Base-by-base conservation (phyloP, 2,888 invertebrate species). In the Cryptophagus acutangulus region DNA sequence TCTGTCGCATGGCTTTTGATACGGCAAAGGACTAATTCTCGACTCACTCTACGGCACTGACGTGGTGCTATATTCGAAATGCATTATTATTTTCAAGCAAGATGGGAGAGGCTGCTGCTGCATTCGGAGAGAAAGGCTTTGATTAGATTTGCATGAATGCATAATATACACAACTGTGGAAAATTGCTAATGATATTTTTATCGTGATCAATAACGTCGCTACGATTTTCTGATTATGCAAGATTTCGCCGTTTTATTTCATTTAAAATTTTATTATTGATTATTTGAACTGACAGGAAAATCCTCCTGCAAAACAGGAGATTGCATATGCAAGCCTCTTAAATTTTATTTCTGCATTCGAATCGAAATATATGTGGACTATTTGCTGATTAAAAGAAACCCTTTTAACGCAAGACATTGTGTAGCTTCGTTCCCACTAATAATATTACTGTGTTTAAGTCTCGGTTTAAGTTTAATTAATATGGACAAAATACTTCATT, bases 361-460 rank as follows among this genome's bases (percentile, higher is more conserved):
- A n/a, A n/a, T n/a, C n/a, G n/a, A n/a, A n/a, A n/a, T n/a, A n/a
- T n/a, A n/a, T n/a, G n/a, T n/a, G n/a, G n/a, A n/a, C n/a, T n/a
- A n/a, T n/a, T 29, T 13, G 14, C 16, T 18, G 14, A 24, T 38
- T 33, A 18, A 29, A 8, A 26, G 29, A 30, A 37, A 37, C 18
- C 37, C 37, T 13, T 38, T 16, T 18, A 20, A n/a, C 8, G 31
- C 13, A 31, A 15, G 18, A 37, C 17, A 9, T 40, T 43, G 33
- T 43, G 18, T 16, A 39, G 43, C 36, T 36, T 40, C 36, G 36
- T 40, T 43, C 40, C 20, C 17, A 43, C 39, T 39, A 40, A 43
- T 40, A 39, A 31, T 26, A 39, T 36, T 39, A 43, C 34, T 36
- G 36, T n/a, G n/a, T n/a, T n/a, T n/a, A n/a, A n/a, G n/a, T 39